Base-by-base conservation (phyloP, 2,113 vertebrate genomes). In the Gadus macrocephalus region DNA sequence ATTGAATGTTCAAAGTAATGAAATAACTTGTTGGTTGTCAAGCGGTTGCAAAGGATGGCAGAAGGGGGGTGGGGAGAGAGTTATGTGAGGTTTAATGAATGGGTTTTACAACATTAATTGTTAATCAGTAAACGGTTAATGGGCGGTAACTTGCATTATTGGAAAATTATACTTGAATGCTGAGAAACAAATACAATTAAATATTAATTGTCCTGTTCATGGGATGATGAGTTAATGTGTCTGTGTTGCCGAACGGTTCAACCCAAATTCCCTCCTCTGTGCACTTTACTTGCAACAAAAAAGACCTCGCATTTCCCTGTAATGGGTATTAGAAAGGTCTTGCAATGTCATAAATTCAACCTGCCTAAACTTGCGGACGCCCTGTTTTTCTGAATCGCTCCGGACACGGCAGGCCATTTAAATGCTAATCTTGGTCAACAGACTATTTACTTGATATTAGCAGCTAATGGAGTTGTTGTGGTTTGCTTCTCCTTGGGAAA, bases 391-490 rank as follows among this genome's bases (percentile, higher is more conserved):
- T 22, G 58, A 22, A 60, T 20, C 16, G 42, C 5, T 15, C 56
- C 12, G 53, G 72, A 66, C 19, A 64, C 76, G 28, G 38, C 19
- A 42, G 75, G 81, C 74, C 73, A 83, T 82, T 78, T 82, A 81
- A 78, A 83, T 83, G 81, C 76, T 85, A 83, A 83, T 83, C 73
- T 22, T 77, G 71, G 71, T 56, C 66, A 55, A 53, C 25, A 55
- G 61, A 70, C 71, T 78, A 75, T 85, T 78, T 85, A 81, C 73
- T 64, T 53, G 73, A 75, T 77, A 82, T 78, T 78, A 80, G 75
- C 31, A 75, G 25, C 62, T 78, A 72, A 82, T 76, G 77, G 75
- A 84, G 80, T 76, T 79, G 74, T 79, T 79, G 76, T 66, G 71
- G 62, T 63, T 25, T 15, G 15, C 22, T 15, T 58, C 55, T 53